A percentile compares a stretch with the other conserved stretches of the same genome.
Conservation (phyloP, 2,797 vertebrate species). For the Cottoperca gobio region DNA sequence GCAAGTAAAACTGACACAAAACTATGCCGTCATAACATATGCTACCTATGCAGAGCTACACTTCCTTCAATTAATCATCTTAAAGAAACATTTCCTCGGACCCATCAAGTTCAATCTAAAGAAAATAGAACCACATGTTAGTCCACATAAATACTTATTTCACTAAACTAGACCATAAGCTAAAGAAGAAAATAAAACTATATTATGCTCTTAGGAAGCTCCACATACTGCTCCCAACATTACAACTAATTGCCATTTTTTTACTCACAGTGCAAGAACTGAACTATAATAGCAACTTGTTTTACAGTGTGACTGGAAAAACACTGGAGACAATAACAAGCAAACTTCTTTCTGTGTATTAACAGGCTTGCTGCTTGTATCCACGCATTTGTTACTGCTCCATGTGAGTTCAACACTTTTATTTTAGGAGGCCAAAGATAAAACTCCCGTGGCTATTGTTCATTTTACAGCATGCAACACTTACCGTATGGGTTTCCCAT, state of each 20-base stretch:
- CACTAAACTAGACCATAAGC: not conserved
- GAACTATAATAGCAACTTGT: not conserved
- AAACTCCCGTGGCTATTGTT: not conserved
- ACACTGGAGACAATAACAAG: constrained; percentile 17
- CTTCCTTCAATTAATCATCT: not conserved
- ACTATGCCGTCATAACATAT: not conserved
- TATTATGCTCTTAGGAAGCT: not conserved
- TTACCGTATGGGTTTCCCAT: constrained; percentile 92
- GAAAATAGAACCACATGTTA: not conserved
- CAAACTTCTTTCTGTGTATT: constrained; percentile 4
- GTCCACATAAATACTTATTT: not conserved
- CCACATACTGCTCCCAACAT: not conserved
- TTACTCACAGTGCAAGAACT: not conserved
- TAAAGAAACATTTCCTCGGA: not conserved
- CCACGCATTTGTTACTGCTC: constrained; percentile 11
- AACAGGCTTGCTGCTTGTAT: constrained; percentile 37
- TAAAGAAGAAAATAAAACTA: not conserved
- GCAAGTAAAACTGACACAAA: not conserved
- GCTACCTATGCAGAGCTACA: not conserved
- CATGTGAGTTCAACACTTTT: constrained; percentile 23
- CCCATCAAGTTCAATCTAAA: not conserved
- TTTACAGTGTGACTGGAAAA: constrained; percentile 37
- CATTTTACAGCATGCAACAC: constrained; percentile 1
- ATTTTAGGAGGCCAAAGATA: constrained; percentile 13
- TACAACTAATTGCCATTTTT: not conserved